Conservation (phyloP, 2,888 invertebrate genomes). For the Caprella mutica region DNA sequence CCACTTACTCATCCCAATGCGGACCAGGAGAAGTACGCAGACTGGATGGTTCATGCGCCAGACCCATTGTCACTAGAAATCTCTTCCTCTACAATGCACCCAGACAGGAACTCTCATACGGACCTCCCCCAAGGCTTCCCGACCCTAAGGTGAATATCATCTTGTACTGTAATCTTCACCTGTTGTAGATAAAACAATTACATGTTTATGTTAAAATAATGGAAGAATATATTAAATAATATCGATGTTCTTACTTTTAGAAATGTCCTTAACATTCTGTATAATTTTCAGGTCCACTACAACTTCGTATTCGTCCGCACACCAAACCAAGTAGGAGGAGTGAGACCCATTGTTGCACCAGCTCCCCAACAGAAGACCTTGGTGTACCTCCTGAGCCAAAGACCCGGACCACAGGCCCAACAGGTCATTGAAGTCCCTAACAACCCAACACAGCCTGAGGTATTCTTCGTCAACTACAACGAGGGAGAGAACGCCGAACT, state of each 20-base stretch:
- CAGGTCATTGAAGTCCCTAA: constrained; percentile 16
- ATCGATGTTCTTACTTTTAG: too few relatives aligned
- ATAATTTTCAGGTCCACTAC: too few relatives aligned
- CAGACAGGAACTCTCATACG: background rate
- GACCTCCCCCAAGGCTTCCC: constrained; percentile 18
- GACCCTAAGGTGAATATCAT: constrained; percentile 20
- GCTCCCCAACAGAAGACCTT: constrained; percentile 21
- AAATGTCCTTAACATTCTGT: too few relatives aligned
- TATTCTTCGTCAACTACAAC: constrained; percentile 16
- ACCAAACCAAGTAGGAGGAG: constrained; percentile 9
- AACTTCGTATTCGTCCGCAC: constrained; percentile 26
- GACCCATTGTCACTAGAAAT: constrained; percentile 14
- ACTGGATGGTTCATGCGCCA: constrained; percentile 16
- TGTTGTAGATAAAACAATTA: too few relatives aligned
- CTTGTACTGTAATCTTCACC: too few relatives aligned
- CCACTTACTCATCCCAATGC: constrained; percentile 6
- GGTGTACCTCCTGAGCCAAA: constrained; percentile 22
- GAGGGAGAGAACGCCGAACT: constrained; percentile 17
- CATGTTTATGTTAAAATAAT: too few relatives aligned
- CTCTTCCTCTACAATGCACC: constrained; percentile 20
- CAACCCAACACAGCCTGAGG: constrained; percentile 8
- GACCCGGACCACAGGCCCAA: constrained; percentile 2
- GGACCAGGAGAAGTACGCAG: constrained; percentile 11
- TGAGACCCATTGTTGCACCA: constrained; percentile 18
- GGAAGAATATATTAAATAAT: too few relatives aligned